These are phyloP conservation scores for Druon quercuslanigerum DNA, from an alignment of 1,140 invertebrate species.

Conservation along the genomic window DNA sequence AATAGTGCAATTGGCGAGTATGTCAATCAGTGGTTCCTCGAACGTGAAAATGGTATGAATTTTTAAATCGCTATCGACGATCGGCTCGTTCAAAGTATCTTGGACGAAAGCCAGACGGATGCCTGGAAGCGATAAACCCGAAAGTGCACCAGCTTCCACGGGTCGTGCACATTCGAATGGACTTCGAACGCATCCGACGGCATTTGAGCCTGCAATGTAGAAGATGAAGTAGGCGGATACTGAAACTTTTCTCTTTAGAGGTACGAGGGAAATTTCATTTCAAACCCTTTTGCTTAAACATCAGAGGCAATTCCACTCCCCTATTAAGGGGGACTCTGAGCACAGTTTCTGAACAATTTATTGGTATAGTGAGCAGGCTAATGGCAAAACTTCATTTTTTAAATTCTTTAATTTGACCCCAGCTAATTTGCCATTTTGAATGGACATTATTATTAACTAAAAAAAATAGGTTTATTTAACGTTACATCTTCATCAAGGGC, in stretches of 20 bases:
- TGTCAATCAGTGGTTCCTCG: conserved; percentile 1
- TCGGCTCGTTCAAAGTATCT: conserved; percentile 7
- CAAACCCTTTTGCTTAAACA: neutral
- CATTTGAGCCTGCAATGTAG: conserved; percentile 22
- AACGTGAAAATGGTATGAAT: neutral
- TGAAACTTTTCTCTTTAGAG: conserved; percentile 26
- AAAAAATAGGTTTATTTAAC: too few species aligned
- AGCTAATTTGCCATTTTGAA: too few species aligned
- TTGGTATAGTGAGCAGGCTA: too few species aligned
- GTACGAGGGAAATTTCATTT: conserved; percentile 6
- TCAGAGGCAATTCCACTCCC: conserved; percentile 5
- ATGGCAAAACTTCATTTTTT: too few species aligned
- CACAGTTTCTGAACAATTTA: neutral
- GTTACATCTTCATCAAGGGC: too few species aligned
- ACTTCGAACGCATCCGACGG: conserved; percentile 18
- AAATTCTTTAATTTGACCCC: too few species aligned
- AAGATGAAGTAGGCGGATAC: conserved; percentile 27
- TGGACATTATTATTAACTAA: too few species aligned
- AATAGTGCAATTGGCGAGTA: neutral
- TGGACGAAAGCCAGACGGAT: conserved; percentile 13
- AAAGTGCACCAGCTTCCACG: conserved; percentile 23
- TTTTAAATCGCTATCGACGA: conserved; percentile 5
- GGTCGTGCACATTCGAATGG: conserved; percentile 26
- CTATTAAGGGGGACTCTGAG: neutral
- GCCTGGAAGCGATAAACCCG: conserved; percentile 27